Evolutionary conservation across 2,113 vertebrate species (phyloP).

Genomic region (Peromyscus maniculatus): DNA sequence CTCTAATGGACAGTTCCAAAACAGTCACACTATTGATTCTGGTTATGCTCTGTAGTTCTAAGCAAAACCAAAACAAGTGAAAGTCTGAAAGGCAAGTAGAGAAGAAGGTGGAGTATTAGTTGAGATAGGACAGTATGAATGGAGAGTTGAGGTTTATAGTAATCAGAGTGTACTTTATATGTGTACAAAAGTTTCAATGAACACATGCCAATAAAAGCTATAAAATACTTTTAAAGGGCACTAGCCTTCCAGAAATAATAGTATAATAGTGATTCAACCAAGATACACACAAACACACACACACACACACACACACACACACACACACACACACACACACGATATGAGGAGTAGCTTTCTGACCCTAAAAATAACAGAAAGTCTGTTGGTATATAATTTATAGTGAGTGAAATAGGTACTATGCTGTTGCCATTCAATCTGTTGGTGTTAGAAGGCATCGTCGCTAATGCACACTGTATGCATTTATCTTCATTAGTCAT

Average conservation of each 20-base stretch:
- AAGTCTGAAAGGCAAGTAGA: background rate
- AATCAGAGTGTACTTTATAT: background rate
- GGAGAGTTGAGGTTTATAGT: background rate
- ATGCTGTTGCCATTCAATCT: background rate
- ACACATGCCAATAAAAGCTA: background rate
- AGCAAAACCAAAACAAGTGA: background rate
- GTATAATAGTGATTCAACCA: background rate
- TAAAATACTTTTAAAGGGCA: background rate
- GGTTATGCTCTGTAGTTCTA: background rate
- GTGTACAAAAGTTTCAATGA: background rate
- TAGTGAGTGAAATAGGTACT: background rate
- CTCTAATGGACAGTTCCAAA: background rate
- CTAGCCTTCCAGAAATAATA: background rate
- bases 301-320: too few relatives aligned
- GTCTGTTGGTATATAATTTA: background rate
- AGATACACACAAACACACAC: too few relatives aligned
- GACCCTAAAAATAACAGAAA: background rate
- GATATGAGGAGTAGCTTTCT: background rate
- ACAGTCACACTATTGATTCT: background rate
- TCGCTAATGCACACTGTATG: background rate
- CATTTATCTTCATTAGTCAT: slow-evolving; percentile 74
- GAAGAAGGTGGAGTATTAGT: background rate
- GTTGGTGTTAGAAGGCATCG: slow-evolving; percentile 1
- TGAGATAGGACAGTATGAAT: background rate
- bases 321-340: too few relatives aligned